Evolutionary conservation across 2,797 vertebrate genomes (phyloP), one percentile per base, ranked within the genome.

Genomic region (Distichodus sexfasciatus): DNA sequence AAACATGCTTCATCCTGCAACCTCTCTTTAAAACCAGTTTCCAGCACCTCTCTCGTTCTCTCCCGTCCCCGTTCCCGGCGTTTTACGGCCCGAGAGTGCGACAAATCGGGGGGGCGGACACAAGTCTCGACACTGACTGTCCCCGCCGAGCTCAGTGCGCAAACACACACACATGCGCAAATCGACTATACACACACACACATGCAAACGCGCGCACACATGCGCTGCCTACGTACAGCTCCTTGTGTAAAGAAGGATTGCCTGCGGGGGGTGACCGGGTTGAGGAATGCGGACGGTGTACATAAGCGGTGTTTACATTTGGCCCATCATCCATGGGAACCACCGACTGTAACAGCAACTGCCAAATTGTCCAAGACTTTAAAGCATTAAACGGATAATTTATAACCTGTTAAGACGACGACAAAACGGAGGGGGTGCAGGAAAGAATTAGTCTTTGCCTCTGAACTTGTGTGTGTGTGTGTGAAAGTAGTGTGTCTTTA

Each of bases 231-330:
- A 92, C 93, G 93, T 94, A 94, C 93, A 93, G 89, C 94, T 93
- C 95, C 93, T 92, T 94, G 44, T 68, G 50, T 68, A 62, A 67
- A 67, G 17, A 46, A 60, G 40, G 21, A 62, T 69, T 47, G 15
- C 35, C 17, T 7, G 7, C 29, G 24, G 36, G 24, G 36, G 26
- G 29, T 58, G 94, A 89, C 91, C 92, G 93, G 94, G 93, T 33
- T 47, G 93, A 92, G 94, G 92, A 93, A 92, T 92, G 46, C 91
- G 83, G 92, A 94, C 92, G 94, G 93, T 98, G 95, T 98, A 97
- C 92, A 98, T 98, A 96, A 92, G n/a, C n/a, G 97, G 94, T 96
- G 94, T 96, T 96, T 92, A 95, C 93, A 94, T 96, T 83, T 91
- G 95, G 94, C 96, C 95, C 94, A 93, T 96, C 94, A 92, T n/a